Base-by-base conservation (phyloP, 2,113 vertebrate species). In the Struthio camelus region DNA sequence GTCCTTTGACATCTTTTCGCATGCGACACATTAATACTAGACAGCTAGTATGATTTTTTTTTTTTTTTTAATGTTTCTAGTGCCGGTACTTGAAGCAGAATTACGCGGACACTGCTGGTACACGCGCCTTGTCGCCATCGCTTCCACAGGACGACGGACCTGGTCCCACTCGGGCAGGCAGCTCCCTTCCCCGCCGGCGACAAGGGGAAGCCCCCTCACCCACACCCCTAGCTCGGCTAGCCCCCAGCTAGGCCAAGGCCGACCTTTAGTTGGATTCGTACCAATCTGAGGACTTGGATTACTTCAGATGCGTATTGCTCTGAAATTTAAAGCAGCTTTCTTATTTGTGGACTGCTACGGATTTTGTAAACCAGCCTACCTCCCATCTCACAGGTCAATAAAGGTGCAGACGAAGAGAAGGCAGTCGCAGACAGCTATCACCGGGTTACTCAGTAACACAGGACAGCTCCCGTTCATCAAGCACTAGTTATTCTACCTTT, bases 1-100 rank as follows among this genome's bases (percentile, higher is more conserved):
- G 61, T 56, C 72, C 73, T 92, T 93, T 92, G 51, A 97, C 92
- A 62, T 27, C n/a, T 34, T 84, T 69, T 87, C 83, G 79, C 46
- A 71, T 20, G 40, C 14, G 76, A 71, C 25, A 12, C 83, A 71
- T 61, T 65, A 67, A 25, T 6, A 4, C 9, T 5, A 32, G 69
- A 58, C 72, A 75, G 85, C 42, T 89, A 40, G 25, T 13, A 56
- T 19, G 72, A 59, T 69, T 87, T n/a, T n/a, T n/a, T n/a, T n/a
- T n/a, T n/a, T n/a, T n/a, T n/a, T n/a, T n/a, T n/a, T n/a, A 22
- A 3, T 5, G 1, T 28, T 86, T 54, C 92, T 16, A 6, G 73
- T 42, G 71, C 14, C 69, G 46, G 17, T 6, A 11, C 2, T 7
- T 16, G 11, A 1, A 46, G 4, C 12, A 23, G 56, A 64, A 75